Conservation (phyloP, 92 coral and sea anemone genomes). For the Actinostola sp. region DNA sequence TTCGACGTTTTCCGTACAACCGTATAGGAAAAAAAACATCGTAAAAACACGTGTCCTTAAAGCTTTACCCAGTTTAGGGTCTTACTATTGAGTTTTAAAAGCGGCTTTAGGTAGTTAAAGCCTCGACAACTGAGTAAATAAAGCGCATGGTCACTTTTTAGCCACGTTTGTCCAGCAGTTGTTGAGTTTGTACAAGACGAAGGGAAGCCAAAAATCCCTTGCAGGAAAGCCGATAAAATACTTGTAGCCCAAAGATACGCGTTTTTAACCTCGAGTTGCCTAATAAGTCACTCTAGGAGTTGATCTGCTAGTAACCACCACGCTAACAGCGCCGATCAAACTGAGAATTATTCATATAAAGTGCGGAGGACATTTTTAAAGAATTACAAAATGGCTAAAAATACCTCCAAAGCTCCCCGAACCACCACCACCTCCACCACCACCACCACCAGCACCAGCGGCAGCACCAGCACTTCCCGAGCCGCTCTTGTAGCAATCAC, state of each 20-base stretch:
- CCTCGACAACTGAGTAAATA: slow-evolving; percentile 15
- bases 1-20: too few relatives aligned
- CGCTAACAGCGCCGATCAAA: not conserved
- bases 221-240: not conserved
- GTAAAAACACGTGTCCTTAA: slow-evolving; percentile 10
- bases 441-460: slow-evolving; percentile 10
- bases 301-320: not conserved
- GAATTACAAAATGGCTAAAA: slow-evolving; percentile 24
- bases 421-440: slow-evolving; percentile 26
- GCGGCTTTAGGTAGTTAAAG: slow-evolving; percentile 5
- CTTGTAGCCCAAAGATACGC: not conserved
- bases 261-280: not conserved
- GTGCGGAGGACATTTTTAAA: slow-evolving; percentile 7
- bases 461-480: slow-evolving; percentile 22
- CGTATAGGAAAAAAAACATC: too few relatives aligned
- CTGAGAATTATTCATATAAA: not conserved
- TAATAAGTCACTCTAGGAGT: not conserved
- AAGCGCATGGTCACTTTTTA: not conserved
- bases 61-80: not conserved
- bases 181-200: not conserved
- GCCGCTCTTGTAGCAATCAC: slow-evolving; percentile 42
- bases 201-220: not conserved
- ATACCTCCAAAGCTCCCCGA: slow-evolving; percentile 47
- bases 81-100: not conserved
- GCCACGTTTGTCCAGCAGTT: slow-evolving; percentile 14